Evolutionary conservation across 1,140 invertebrate species (phyloP), one percentile per base, ranked within the genome.

Genomic region (Holcopasites calliopsidis): DNA sequence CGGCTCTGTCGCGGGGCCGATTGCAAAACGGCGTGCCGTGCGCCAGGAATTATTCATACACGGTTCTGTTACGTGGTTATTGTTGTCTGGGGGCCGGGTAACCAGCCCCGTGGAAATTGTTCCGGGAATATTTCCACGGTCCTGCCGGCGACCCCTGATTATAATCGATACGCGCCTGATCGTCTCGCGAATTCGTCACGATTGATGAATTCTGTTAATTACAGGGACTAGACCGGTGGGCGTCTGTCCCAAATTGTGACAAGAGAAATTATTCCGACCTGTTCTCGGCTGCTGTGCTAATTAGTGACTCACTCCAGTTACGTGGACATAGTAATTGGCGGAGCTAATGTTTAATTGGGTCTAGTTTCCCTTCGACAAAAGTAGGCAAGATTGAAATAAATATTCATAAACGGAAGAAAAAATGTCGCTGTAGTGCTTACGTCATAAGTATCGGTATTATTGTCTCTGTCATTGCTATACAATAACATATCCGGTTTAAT

Each of bases 1-100:
- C 35, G 61, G 18, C 50, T 61, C 21, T 40, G 42, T 62, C 42
- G 64, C n/a, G 54, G 54, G 52, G 54, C 40, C 71, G 57, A 70
- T 81, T 79, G 71, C 77, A 76, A 81, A 81, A 81, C 64, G 61
- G 69, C 74, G 50, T 68, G 44, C 64, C 52, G 64, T 26, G 47
- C 44, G 64, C 11, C 68, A 47, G n/a, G 57, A 80, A 75, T 80
- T 71, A 74, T 68, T 58, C 65, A 52, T 62, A 66, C 49, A 18
- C n/a, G 18, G 42, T 44, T 18, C 0, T 23, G 62, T 80, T 72
- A 16, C 44, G 47, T 68, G 55, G 57, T 82, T 69, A 33, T 69
- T 73, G 38, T 55, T 73, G 60, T 38, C 68, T 75, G 65, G 64
- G 49, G 70, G n/a, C 44, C 47, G 35, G 31, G 50, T 57, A 61